Base-by-base conservation (phyloP, 35 echinoderm and acorn worm genomes). In the Hemicentrotus pulcherrimus region DNA sequence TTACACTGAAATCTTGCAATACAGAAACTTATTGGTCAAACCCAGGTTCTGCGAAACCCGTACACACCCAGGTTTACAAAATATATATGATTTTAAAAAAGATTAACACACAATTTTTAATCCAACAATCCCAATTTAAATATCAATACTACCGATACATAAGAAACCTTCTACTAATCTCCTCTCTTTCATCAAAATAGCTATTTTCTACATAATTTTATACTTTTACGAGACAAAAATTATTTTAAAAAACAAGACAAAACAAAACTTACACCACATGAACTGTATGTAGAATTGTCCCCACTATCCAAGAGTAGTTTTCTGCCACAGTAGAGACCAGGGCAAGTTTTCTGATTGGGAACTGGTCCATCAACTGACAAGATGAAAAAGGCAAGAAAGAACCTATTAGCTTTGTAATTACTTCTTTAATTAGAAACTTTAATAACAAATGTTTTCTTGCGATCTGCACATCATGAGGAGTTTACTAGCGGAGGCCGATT, bases 311-410 rank as follows among this genome's bases (percentile, higher is more conserved):
- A 65, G 41, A 90, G n/a, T 24, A 95, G 86, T 58, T 47, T 88
- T 45, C 98, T 89, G 30, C 98, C 98, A 94, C 98, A 99, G 95
- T 97, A 99, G 18, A 96, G 92, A 18, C 98, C 98, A 14, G 98
- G 98, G 71, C 98, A 99, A 10, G 98, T 98, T 45, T 95, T 98
- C 92, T 96, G 92, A 50, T 95, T 95, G 18, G 47, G 47, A 91
- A 85, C 95, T 46, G 59, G 30, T 91, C 95, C 89, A 61, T 61
- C 32, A 59, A 91, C 95, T 95, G 31, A 71, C 24, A 41, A 31
- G 46, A 32, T 59, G 70, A 18, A 71, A 47, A 95, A 32, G 33
- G 91, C 11, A 45, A n/a, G 16, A 86, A 41, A 19, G 33, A 41
- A 41, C 35, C 35, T 41, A 41, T 41, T 41, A 41, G 35, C 35